phyloP scores from a whole-genome alignment of 2,113 vertebrate species.

The Hydrolagus affinis region DNA sequence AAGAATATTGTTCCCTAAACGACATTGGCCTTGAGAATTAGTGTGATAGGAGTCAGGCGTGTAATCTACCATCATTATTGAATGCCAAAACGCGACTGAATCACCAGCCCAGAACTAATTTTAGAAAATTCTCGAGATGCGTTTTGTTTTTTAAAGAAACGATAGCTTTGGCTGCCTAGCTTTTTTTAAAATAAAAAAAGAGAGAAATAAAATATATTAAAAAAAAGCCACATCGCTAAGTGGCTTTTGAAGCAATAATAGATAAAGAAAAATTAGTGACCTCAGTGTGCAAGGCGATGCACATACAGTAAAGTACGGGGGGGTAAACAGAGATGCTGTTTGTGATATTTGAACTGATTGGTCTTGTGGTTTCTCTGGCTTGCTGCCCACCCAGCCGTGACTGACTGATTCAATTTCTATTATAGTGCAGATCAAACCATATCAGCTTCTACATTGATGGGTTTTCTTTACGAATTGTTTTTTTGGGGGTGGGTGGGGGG shows the following conservation, averaged over 20 bases:
- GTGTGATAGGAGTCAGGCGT: too few relatives aligned
- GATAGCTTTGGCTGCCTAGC: neutral
- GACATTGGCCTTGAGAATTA: neutral
- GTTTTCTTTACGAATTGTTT: neutral
- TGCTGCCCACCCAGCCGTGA: neutral
- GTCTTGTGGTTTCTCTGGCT: neutral
- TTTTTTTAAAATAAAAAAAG: neutral
- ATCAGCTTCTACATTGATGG: neutral
- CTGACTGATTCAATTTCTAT: neutral
- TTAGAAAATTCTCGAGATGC: neutral
- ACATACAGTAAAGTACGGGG: too few relatives aligned
- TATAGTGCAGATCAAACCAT: neutral
- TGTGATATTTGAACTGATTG: conserved; percentile 21
- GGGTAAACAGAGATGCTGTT: neutral
- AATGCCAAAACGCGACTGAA: neutral
- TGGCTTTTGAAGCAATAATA: conserved; percentile 4
- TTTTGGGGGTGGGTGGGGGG: neutral
- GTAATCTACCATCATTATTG: neutral
- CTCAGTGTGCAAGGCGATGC: neutral
- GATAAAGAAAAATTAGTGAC: neutral
- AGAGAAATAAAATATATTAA: neutral
- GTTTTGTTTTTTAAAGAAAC: too few relatives aligned
- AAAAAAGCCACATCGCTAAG: neutral
- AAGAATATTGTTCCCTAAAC: neutral
- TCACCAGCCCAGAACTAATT: neutral